These are phyloP conservation scores for Paraplagusia blochii DNA, from an alignment of 2,113 vertebrate species.

Conservation along the genomic window DNA sequence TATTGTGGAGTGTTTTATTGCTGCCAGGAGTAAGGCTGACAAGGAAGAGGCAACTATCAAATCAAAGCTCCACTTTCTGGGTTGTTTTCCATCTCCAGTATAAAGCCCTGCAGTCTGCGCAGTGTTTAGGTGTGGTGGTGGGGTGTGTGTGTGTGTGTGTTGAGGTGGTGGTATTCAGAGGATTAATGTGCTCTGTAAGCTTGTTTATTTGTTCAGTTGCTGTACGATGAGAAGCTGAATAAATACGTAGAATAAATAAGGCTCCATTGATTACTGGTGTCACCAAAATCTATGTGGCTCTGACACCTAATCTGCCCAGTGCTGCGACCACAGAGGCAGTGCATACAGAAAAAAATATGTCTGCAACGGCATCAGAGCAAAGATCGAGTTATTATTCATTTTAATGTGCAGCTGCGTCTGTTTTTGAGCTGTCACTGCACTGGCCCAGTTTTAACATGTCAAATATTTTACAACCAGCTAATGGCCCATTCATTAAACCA, in stretches of 20 bases:
- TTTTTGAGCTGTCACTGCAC: slow-evolving; percentile 61
- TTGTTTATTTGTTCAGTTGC: slow-evolving; percentile 50
- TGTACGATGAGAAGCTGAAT: slow-evolving; percentile 41
- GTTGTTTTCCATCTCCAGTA: slow-evolving; percentile 58
- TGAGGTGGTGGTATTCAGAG: slow-evolving; percentile 36
- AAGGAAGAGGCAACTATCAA: slow-evolving; percentile 75
- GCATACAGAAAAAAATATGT: slow-evolving; percentile 55
- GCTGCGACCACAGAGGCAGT: slow-evolving; percentile 29
- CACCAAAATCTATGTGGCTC: slow-evolving; percentile 58
- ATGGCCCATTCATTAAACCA: slow-evolving; percentile 27
- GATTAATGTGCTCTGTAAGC: slow-evolving; percentile 42
- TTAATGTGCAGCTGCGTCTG: slow-evolving; percentile 61
- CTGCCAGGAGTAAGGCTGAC: slow-evolving; percentile 72
- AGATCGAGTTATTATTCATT: slow-evolving; percentile 47
- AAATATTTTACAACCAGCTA: slow-evolving; percentile 42
- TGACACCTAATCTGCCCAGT: slow-evolving; percentile 61
- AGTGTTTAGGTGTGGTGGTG: slow-evolving; percentile 39
- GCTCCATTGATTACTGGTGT: slow-evolving; percentile 52
- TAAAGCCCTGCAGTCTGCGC: slow-evolving; percentile 51
- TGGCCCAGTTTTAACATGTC: slow-evolving; percentile 46
- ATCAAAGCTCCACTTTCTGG: slow-evolving; percentile 63
- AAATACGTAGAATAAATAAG: slow-evolving; percentile 45
- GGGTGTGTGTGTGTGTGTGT: slow-evolving; percentile 42
- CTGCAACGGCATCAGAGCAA: slow-evolving; percentile 54
- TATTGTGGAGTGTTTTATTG: slow-evolving; percentile 80